A percentile compares a stretch with the other conserved stretches of the same genome.
phyloP scores from a whole-genome alignment of 1,140 invertebrate genomes.

The Bombus balteatus region DNA sequence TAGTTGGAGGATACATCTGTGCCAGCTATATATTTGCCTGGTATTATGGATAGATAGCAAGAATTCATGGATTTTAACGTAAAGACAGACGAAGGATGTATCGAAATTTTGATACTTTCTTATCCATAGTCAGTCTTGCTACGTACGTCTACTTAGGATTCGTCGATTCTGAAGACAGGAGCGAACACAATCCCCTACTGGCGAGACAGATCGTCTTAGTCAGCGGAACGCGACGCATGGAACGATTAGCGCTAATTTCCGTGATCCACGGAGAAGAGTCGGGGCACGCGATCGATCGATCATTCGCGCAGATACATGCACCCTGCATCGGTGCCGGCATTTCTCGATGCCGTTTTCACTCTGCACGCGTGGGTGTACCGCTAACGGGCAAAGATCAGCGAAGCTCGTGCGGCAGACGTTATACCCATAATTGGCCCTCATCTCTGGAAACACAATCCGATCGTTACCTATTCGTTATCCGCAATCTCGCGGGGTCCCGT shows the following conservation, averaged over 20 bases:
- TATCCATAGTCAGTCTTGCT: not conserved
- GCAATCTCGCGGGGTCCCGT: constrained; percentile 68
- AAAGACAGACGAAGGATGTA: not conserved
- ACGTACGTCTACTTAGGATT: not conserved
- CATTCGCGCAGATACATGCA: constrained; percentile 19
- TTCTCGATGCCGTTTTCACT: constrained; percentile 40
- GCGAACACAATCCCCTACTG: too few relatives aligned
- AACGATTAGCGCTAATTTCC: constrained; percentile 27
- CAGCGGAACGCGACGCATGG: not conserved
- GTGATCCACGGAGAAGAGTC: not conserved
- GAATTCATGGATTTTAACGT: not conserved
- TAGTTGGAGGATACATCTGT: not conserved
- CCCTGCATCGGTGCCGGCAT: not conserved
- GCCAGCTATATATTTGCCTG: not conserved
- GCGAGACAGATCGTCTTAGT: too few relatives aligned
- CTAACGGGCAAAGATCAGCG: constrained; percentile 64
- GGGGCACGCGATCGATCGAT: constrained; percentile 34
- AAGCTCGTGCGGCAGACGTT: constrained; percentile 65
- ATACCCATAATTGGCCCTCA: constrained; percentile 74
- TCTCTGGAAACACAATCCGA: constrained; percentile 73
- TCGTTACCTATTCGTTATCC: constrained; percentile 77
- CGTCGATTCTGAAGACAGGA: not conserved
- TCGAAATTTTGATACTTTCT: too few relatives aligned
- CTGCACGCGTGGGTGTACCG: constrained; percentile 62
- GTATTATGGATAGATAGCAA: not conserved